A percentile compares a stretch with the other conserved stretches of the same genome.
phyloP scores from a whole-genome alignment of 2,113 vertebrate genomes.

The Collichthys lucidus region DNA sequence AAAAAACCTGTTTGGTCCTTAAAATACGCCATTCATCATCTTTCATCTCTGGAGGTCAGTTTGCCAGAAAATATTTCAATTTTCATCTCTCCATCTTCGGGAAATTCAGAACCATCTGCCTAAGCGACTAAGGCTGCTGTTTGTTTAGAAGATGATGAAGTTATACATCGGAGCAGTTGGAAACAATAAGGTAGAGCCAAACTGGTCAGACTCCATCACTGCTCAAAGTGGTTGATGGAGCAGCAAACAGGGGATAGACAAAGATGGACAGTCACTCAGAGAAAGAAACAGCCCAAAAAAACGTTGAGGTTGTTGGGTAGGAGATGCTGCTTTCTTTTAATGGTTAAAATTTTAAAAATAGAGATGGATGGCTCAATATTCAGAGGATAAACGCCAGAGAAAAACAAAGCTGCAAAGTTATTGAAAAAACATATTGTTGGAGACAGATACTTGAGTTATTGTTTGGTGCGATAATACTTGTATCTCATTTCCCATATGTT shows the following conservation, averaged over 20 bases:
- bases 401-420: not conserved
- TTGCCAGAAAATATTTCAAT: not conserved
- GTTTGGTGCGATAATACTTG: not conserved
- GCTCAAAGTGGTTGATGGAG: slow-evolving; percentile 30
- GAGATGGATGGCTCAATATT: not conserved
- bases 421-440: not conserved
- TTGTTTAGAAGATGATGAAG: slow-evolving; percentile 51
- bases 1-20: not conserved
- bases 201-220: slow-evolving; percentile 13
- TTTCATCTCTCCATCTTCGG: slow-evolving; percentile 11
- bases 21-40: not conserved
- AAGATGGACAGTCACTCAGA: slow-evolving; percentile 14
- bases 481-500: not conserved
- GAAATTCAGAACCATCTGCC: slow-evolving; percentile 39
- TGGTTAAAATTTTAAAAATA: slow-evolving; percentile 26
- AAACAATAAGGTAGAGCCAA: slow-evolving; percentile 30
- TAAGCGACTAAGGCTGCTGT: slow-evolving; percentile 21
- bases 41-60: slow-evolving; percentile 23
- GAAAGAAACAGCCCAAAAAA: not conserved
- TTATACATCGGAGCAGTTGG: slow-evolving; percentile 23
- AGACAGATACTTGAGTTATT: not conserved
- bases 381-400: slow-evolving; percentile 1
- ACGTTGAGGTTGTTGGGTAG: not conserved
- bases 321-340: not conserved
- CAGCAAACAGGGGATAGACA: slow-evolving; percentile 13